Percentiles rank a stretch among this genome's conserved stretches.
Conservation (phyloP, 2,888 invertebrate species). For the Beris morrisii region DNA sequence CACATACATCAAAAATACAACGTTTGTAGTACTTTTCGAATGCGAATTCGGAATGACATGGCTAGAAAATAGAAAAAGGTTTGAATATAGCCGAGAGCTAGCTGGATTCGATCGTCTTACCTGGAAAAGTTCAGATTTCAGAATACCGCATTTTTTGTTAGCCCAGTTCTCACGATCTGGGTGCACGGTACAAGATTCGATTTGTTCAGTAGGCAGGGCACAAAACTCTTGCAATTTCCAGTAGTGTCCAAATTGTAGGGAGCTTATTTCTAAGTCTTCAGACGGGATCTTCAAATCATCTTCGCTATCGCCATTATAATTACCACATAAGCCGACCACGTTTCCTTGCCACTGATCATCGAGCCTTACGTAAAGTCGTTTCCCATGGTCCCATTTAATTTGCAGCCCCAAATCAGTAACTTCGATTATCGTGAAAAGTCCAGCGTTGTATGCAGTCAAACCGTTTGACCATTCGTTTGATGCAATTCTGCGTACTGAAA, state of each 20-base stretch:
- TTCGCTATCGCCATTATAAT: slow-evolving; percentile 80
- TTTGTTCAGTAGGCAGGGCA: slow-evolving; percentile 55
- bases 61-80: slow-evolving; percentile 29
- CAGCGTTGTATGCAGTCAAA: slow-evolving; percentile 59
- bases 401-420: slow-evolving; percentile 74
- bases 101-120: slow-evolving; percentile 34
- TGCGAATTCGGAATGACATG: slow-evolving; percentile 79
- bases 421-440: slow-evolving; percentile 77
- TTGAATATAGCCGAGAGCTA: too few relatives aligned
- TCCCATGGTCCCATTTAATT: slow-evolving; percentile 84
- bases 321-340: slow-evolving; percentile 87
- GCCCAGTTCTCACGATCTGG: slow-evolving; percentile 84
- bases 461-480: slow-evolving; percentile 39
- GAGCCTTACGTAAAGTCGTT: slow-evolving; percentile 78
- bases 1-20: slow-evolving; percentile 85
- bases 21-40: slow-evolving; percentile 69
- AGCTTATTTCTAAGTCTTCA: slow-evolving; percentile 76
- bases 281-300: slow-evolving; percentile 88
- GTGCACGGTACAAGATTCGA: slow-evolving; percentile 75
- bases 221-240: slow-evolving; percentile 83
- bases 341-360: slow-evolving; percentile 77
- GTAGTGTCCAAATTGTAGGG: slow-evolving; percentile 81
- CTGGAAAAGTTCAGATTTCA: slow-evolving; percentile 74
- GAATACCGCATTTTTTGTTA: slow-evolving; percentile 69
- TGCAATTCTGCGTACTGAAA: neutral